phyloP scores from a whole-genome alignment of 2,888 invertebrate species.

The Colostygia pectinataria region DNA sequence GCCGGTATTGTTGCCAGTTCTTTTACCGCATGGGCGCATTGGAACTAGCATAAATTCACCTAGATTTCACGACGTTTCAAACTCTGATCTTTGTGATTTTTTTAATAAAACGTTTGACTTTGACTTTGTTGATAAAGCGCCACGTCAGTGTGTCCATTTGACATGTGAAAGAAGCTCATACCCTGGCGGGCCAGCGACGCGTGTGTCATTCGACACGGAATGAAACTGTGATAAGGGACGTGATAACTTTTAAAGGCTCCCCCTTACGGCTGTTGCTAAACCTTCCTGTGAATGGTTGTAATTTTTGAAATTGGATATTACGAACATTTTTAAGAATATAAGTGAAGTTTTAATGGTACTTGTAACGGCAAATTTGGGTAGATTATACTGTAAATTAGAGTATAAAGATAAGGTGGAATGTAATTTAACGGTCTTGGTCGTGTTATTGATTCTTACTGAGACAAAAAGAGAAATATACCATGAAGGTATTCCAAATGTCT shows the following conservation, averaged over 20 bases:
- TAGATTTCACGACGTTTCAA: too few relatives aligned
- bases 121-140: background rate
- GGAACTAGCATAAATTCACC: too few relatives aligned
- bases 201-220: constrained; percentile 44
- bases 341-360: background rate
- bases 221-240: constrained; percentile 47
- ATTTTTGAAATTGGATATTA: constrained; percentile 5
- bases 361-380: background rate
- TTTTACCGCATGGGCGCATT: too few relatives aligned
- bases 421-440: too few relatives aligned
- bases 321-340: background rate
- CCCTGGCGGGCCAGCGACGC: constrained; percentile 37
- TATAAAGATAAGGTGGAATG: too few relatives aligned
- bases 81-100: too few relatives aligned
- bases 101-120: too few relatives aligned
- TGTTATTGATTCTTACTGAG: too few relatives aligned
- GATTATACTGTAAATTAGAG: too few relatives aligned
- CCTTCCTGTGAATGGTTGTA: constrained; percentile 11
- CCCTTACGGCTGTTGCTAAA: constrained; percentile 29
- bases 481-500: too few relatives aligned
- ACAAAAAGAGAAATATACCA: too few relatives aligned
- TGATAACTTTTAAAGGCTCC: constrained; percentile 49
- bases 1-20: too few relatives aligned
- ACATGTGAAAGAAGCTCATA: constrained; percentile 49
- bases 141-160: constrained; percentile 29